Evolutionary conservation across 2,113 vertebrate genomes (phyloP), one percentile per base, ranked within the genome.

Genomic region (Amia ocellicauda): DNA sequence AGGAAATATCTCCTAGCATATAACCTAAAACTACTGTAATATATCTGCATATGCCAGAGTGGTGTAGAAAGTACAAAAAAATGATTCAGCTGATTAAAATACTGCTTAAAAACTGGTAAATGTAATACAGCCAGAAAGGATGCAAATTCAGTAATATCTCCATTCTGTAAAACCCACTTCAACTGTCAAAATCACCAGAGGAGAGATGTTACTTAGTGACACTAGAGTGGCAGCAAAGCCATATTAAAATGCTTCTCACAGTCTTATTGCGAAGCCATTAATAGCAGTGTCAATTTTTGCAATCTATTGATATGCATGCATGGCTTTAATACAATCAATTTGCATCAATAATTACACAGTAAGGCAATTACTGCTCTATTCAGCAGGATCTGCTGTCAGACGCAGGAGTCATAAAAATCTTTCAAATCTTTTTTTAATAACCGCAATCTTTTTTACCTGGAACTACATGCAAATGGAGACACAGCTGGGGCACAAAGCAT

Each of bases 251-350:
- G 7, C 36, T 43, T 17, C 31, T 17, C 54, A 36, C 20, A 49
- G 16, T 10, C 22, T 26, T 27, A 60, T 13, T 60, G 23, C n/a
- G 29, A 13, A 62, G 28, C n/a, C 27, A 31, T 17, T 47, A 62
- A 45, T 41, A 41, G 42, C 8, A n/a, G 3, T 41, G 26, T 51
- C 22, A 27, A 28, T 29, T 28, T 11, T 17, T n/a, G 29, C 56
- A 20, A 23, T 40, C 56, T 20, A 16, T 51, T 51, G 45, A 27
- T 60, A 43, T 51, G 60, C 60, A 28, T 24, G 40, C 24, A 47
- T 45, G 43, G 22, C 20, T 45, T 4, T 43, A 62, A 62, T 62
- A 42, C 23, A 62, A 62, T 60, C 40, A 24, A 23, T 60, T 60
- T 22, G 56, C 31, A 58, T 41, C 8, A 17, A 60, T 60, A 60